Base-by-base conservation (phyloP, 2,113 vertebrate genomes). In the Engraulis encrasicolus region DNA sequence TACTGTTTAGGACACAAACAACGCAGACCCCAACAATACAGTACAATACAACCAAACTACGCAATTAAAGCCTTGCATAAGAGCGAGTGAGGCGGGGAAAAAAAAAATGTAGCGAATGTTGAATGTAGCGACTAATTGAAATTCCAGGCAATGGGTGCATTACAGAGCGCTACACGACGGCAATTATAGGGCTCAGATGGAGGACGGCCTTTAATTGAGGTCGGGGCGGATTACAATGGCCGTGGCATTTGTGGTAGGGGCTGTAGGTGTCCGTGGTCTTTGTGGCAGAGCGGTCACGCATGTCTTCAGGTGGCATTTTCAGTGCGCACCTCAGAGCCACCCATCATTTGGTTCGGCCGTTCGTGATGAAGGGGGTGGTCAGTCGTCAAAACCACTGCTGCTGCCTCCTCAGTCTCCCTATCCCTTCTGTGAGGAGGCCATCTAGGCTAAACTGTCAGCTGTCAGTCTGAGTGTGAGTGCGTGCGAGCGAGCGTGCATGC, bases 241-340 rank as follows among this genome's bases (percentile, higher is more conserved):
- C 31, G 27, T 74, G 66, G 23, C 66, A 74, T 74, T 74, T 74
- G 23, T 17, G 66, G n/a, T n/a, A n/a, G n/a, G 40, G 27, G 23
- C 34, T 36, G 34, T 14, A 74, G 66, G 66, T 74, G 14, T 34
- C 15, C 27, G 34, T 74, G 66, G 14, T 74, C 66, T 74, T 31
- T 74, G 27, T 34, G 66, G 34, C 66, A 3, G 23, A 34, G 66
- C 66, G 31, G 66, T 74, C 66, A 74, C 34, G 66, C 31, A n/a
- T 74, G 66, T 14, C 27, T 74, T 74, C 66, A 74, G 66, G 3
- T 36, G 66, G 66, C 66, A 31, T 74, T 74, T 74, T 74, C 66
- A 0, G 12, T 14, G 2, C 66, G 2, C 66, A 5, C 66, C 66
- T 74, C 31, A 66, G 12, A 34, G 66, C 11, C 15, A 27, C 27